phyloP scores from a whole-genome alignment of 2,888 invertebrate genomes.

The Lysandra bellargus region DNA sequence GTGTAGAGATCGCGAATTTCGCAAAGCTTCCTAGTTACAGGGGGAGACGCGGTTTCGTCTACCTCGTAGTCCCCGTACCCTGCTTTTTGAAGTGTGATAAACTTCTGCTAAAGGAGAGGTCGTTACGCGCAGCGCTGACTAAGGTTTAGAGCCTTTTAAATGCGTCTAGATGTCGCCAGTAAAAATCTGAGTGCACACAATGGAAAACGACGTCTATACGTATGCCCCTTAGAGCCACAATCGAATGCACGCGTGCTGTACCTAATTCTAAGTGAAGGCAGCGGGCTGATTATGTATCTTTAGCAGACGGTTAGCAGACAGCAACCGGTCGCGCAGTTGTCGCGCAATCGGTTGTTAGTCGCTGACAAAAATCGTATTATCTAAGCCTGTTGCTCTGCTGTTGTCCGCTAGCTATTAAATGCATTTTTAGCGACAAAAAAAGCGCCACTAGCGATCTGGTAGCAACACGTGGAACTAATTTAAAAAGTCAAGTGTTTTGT shows the following conservation, averaged over 20 bases:
- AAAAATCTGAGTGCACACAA: constrained; percentile 25
- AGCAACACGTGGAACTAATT: no score
- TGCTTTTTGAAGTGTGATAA: constrained; percentile 76
- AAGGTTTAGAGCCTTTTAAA: constrained; percentile 35
- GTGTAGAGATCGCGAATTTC: constrained; percentile 74
- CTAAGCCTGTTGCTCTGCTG: no score
- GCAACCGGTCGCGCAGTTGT: no score
- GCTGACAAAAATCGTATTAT: no score
- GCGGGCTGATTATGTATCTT: no score
- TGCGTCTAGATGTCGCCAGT: constrained; percentile 35
- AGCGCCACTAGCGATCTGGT: no score
- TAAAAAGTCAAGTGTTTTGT: no score
- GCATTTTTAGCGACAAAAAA: no score
- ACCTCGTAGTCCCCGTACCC: constrained; percentile 41
- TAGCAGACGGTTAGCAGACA: no score
- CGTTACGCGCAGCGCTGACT: constrained; percentile 38
- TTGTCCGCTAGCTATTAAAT: no score
- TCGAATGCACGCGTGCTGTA: constrained; percentile 20
- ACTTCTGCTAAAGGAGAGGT: constrained; percentile 53
- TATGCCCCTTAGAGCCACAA: constrained; percentile 25
- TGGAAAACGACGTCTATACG: constrained; percentile 23
- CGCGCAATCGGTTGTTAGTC: no score
- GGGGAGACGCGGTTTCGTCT: constrained; percentile 69
- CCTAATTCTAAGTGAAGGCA: constrained; percentile 28
- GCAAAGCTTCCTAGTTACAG: constrained; percentile 75